Base-by-base conservation (phyloP, 2,888 invertebrate species). In the Nesidiocoris tenuis region DNA sequence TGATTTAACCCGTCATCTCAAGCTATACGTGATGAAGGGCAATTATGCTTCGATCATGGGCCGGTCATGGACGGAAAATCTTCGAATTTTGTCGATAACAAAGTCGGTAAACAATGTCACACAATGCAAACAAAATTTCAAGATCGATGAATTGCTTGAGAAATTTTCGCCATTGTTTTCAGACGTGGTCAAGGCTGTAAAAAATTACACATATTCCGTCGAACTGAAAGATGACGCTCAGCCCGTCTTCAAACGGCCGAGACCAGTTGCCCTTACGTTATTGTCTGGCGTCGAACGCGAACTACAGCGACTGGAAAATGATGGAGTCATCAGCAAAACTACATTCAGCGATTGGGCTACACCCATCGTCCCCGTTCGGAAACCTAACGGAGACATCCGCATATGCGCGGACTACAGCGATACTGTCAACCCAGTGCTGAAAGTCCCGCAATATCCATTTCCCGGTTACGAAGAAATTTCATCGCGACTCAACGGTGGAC, bases 361-460 rank as follows among this genome's bases (percentile, higher is more conserved):
- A 16, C 74, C 66, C 1, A 59, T 68, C 16, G 75, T 75, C 9
- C 61, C 75, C 1, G 61, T 71, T 1, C 9, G n/a, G 2, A 70
- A 70, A 71, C 71, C 71, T 5, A 61, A 70, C 17, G 5, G 70
- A 5, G 57, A 57, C 19, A 68, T 68, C 19, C 68, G 68, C 3
- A 68, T n/a, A n/a, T n/a, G n/a, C n/a, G n/a, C n/a, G n/a, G n/a
- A n/a, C n/a, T n/a, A n/a, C n/a, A n/a, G n/a, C n/a, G n/a, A n/a
- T n/a, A n/a, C n/a, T n/a, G n/a, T n/a, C n/a, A n/a, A n/a, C n/a
- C n/a, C n/a, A n/a, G 56, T 21, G 22, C 18, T 68, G 1, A 55
- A 55, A 12, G 68, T 68, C 7, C 56, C 83, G 1, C 84, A 83
- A 72, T 79, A 82, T 77, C 68, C 70, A 12, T 59, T 70, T 22